Base-by-base conservation (phyloP, 1,140 invertebrate species). In the Euborellia annulipes region DNA sequence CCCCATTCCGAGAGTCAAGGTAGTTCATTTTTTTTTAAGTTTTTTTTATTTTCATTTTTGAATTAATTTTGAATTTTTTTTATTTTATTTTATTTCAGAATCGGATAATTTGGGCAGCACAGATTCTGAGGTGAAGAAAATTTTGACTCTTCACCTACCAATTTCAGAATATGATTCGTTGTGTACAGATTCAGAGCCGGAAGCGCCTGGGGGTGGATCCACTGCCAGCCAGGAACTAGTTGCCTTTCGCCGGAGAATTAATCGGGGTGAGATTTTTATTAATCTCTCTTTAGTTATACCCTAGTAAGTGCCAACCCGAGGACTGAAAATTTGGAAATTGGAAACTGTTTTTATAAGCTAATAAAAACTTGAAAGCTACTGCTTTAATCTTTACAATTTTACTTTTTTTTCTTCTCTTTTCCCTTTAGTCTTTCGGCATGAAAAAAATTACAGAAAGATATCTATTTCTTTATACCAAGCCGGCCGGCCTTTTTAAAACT, bases 101-200 rank as follows among this genome's bases (percentile, higher is more conserved):
- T 83, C 79, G 64, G 80, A 83, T 73, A 85, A 85, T 72, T 71
- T 82, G 70, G 79, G 80, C 61, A 83, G 79, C 61, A 83, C 81
- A 68, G 81, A 84, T 70, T 83, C 80, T 61, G 81, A 84, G 69
- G 80, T 84, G 68, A 84, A 82, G 77, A 82, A 83, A 75, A 84
- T 85, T 73, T 64, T 84, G 76, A 82, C 79, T 57, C 76, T 85
- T 64, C 80, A 84, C 74, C 79, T 84, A 71, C 80, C 81, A 68
- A 85, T 83, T 79, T 82, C 80, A 75, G 80, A 85, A 67, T 84
- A 85, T 69, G 80, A 85, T 62, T 81, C 79, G 47, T 72, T 79
- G 50, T 79, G 75, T 45, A 76, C 75, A 55, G 79, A 82, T 62
- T 81, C 78, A 38, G 79, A 81, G 61, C 79, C 75, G 55, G 77